Percentiles rank a stretch among this genome's conserved stretches.
phyloP scores from a whole-genome alignment of 2,888 invertebrate species.

The Nesidiocoris tenuis region DNA sequence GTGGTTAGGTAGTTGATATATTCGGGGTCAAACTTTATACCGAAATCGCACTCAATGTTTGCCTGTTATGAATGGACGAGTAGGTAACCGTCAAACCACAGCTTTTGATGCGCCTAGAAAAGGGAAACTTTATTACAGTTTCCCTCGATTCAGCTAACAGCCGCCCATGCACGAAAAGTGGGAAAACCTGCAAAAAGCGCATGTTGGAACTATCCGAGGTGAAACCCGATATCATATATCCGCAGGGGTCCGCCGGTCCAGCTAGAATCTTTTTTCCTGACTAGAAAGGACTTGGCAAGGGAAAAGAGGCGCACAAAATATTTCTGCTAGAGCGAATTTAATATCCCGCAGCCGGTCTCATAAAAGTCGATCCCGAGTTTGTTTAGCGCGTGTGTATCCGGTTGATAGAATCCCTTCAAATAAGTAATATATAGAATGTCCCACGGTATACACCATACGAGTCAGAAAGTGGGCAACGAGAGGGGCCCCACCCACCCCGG shows the following conservation, averaged over 20 bases:
- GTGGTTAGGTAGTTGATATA: no score
- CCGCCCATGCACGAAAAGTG: neutral
- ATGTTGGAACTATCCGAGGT: neutral
- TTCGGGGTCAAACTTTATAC: no score
- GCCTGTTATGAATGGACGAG: no score
- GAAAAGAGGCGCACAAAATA: conserved; percentile 18
- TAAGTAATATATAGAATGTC: conserved; percentile 39
- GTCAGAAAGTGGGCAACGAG: neutral
- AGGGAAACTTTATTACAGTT: neutral
- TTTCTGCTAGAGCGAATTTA: conserved; percentile 33
- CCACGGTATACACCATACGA: neutral
- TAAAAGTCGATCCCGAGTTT: conserved; percentile 38
- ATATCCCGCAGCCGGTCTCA: conserved; percentile 24
- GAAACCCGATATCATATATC: conserved; percentile 16
- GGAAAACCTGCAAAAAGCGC: neutral
- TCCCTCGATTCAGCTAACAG: neutral
- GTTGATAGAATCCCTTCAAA: conserved; percentile 40
- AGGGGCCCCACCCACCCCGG: neutral
- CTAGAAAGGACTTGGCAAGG: neutral
- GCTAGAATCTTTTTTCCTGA: conserved; percentile 1
- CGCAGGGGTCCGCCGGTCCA: neutral
- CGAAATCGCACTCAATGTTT: no score
- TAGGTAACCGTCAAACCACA: no score
- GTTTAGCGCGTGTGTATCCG: conserved; percentile 37
- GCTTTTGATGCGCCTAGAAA: no score